Evolutionary conservation across 2,888 invertebrate genomes (phyloP).

Genomic region (Dorcus hopei): DNA sequence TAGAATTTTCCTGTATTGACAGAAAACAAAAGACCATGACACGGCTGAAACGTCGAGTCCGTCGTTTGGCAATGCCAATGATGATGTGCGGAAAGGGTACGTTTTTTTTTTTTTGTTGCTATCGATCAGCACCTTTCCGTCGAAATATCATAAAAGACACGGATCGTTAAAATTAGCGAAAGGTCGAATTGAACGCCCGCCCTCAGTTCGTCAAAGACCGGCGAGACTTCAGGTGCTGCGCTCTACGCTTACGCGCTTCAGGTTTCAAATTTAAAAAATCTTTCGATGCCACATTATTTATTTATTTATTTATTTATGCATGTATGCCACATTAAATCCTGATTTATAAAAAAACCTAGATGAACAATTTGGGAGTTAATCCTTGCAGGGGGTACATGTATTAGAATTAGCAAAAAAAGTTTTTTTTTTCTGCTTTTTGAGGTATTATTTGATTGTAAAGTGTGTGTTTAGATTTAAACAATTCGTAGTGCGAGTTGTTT

Average conservation of each 20-base stretch:
- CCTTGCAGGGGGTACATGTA: too few species aligned
- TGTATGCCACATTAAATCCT: too few species aligned
- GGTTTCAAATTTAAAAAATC: not conserved
- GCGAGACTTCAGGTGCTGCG: slow-evolving; percentile 14
- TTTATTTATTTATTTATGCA: too few species aligned
- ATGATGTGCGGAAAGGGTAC: slow-evolving; percentile 5
- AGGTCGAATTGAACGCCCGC: slow-evolving; percentile 30
- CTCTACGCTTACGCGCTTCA: not conserved
- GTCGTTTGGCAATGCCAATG: not conserved
- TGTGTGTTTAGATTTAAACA: too few species aligned
- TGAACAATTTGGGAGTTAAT: too few species aligned
- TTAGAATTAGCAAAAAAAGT: too few species aligned
- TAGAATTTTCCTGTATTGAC: not conserved
- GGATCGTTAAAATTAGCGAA: slow-evolving; percentile 42
- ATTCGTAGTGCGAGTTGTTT: not conserved
- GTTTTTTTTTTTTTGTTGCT: slow-evolving; percentile 15
- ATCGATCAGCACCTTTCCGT: slow-evolving; percentile 38
- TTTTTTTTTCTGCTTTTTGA: too few species aligned
- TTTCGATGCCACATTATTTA: too few species aligned
- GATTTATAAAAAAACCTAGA: too few species aligned
- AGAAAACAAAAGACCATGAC: not conserved
- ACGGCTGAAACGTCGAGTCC: not conserved
- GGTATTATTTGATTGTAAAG: too few species aligned
- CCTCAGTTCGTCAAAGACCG: slow-evolving; percentile 25
- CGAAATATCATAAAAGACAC: slow-evolving; percentile 41